Conservation (phyloP, 2,888 invertebrate species). For the Autographa pulchrina region DNA sequence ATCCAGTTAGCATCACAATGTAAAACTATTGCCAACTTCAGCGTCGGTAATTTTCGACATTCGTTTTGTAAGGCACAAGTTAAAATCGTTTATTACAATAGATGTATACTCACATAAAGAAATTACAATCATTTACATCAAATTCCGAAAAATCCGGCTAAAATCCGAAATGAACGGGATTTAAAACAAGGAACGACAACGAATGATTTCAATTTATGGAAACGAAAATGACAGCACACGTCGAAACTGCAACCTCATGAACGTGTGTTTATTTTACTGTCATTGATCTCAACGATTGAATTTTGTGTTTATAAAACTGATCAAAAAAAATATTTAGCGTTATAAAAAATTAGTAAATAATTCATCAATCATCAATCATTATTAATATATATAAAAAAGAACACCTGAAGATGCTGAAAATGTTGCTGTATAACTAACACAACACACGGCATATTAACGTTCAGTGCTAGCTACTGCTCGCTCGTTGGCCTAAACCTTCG, state of each 20-base stretch:
- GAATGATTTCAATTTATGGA: conserved; percentile 62
- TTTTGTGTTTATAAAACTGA: too few species aligned
- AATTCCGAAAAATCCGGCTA: conserved; percentile 56
- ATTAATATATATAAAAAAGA: too few species aligned
- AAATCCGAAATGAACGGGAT: conserved; percentile 66
- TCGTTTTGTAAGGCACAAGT: neutral
- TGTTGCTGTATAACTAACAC: too few species aligned
- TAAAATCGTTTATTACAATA: neutral
- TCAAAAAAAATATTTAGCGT: too few species aligned
- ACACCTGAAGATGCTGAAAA: too few species aligned
- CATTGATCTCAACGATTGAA: conserved; percentile 17
- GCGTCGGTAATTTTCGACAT: neutral
- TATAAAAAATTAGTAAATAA: too few species aligned
- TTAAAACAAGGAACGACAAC: conserved; percentile 60
- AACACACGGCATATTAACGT: too few species aligned
- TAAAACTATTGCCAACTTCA: conserved; percentile 24
- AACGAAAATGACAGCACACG: conserved; percentile 77
- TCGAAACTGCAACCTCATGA: conserved; percentile 84
- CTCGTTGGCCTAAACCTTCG: too few species aligned
- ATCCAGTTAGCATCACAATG: conserved; percentile 48
- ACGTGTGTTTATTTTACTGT: conserved; percentile 41
- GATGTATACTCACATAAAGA: conserved; percentile 56
- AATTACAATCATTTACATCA: conserved; percentile 55
- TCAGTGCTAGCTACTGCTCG: too few species aligned
- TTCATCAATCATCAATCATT: too few species aligned